phyloP scores from a whole-genome alignment of 2,888 invertebrate species.

The Hyalella azteca region DNA sequence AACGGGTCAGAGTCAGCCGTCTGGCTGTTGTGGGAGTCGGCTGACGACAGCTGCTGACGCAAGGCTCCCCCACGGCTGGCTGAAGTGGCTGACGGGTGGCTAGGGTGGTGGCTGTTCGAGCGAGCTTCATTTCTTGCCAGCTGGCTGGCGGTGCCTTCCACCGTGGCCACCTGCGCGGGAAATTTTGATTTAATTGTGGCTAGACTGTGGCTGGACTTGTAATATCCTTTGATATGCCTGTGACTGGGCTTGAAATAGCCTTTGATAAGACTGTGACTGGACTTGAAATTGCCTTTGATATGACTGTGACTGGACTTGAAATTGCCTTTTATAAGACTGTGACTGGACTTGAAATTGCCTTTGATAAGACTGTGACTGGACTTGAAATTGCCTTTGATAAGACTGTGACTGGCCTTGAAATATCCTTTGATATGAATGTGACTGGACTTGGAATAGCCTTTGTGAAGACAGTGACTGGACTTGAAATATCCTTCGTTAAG shows the following conservation, averaged over 20 bases:
- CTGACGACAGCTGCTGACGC: not conserved
- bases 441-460: not conserved
- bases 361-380: too few relatives aligned
- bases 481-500: too few relatives aligned
- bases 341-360: too few relatives aligned
- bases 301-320: too few relatives aligned
- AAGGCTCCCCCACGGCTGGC: not conserved
- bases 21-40: slow-evolving; percentile 17
- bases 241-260: not conserved
- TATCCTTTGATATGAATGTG: not conserved
- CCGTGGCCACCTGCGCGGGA: slow-evolving; percentile 7
- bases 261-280: too few relatives aligned
- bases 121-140: not conserved
- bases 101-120: slow-evolving; percentile 17
- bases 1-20: not conserved
- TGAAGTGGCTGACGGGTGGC: slow-evolving; percentile 11
- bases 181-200: not conserved
- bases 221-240: not conserved
- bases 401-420: not conserved
- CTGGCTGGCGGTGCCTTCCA: slow-evolving; percentile 15
- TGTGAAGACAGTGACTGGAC: too few relatives aligned
- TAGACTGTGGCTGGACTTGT: not conserved
- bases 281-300: too few relatives aligned
- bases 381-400: not conserved
- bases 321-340: too few relatives aligned